These are phyloP conservation scores for Calephelis nemesis DNA, from an alignment of 1,140 invertebrate species.

Conservation along the genomic window DNA sequence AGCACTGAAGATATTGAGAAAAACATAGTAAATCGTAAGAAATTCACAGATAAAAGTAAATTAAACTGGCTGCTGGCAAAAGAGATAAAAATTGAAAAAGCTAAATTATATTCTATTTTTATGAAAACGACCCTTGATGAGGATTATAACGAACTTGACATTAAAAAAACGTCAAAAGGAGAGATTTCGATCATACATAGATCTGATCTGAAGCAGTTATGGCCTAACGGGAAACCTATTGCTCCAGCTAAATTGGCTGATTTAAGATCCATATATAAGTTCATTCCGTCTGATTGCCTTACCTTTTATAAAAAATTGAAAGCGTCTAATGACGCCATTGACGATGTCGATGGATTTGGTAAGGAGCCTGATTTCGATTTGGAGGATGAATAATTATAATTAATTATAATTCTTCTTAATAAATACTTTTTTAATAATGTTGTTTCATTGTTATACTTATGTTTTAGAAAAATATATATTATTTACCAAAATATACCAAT, in stretches of 20 bases:
- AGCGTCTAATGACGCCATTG: neutral
- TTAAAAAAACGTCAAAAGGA: neutral
- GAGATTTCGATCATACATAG: neutral
- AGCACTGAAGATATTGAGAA: constrained; percentile 6
- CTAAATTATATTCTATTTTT: neutral
- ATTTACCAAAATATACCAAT: too few relatives aligned
- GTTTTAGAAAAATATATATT: too few relatives aligned
- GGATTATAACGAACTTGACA: neutral
- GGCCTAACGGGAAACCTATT: constrained; percentile 1
- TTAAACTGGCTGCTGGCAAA: neutral
- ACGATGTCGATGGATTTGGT: neutral
- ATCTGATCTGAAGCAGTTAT: neutral
- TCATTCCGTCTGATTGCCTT: neutral
- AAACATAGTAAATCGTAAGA: neutral
- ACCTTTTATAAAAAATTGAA: neutral
- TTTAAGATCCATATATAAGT: neutral
- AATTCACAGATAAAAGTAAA: constrained; percentile 2
- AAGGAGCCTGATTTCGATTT: neutral
- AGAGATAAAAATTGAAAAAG: constrained; percentile 4
- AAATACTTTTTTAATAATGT: too few relatives aligned
- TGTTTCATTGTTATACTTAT: too few relatives aligned
- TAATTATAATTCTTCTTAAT: too few relatives aligned
- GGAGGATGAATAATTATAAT: neutral
- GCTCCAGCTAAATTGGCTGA: neutral
- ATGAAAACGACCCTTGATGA: neutral